Conservation (phyloP, 2,797 vertebrate genomes). For the Meda fulgida region DNA sequence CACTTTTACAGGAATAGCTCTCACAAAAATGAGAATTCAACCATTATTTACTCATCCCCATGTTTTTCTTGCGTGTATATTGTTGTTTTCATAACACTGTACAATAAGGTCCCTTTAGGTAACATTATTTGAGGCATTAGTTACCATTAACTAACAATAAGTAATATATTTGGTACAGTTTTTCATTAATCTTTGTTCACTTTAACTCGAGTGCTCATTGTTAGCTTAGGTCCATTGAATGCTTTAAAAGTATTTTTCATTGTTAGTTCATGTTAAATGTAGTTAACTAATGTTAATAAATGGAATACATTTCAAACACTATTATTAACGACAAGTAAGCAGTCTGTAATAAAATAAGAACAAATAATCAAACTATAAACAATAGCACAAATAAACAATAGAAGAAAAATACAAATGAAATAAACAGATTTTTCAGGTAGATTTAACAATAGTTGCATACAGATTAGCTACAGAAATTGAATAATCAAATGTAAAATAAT, state of each 20-base stretch:
- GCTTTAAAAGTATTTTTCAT: not conserved
- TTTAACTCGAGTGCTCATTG: not conserved
- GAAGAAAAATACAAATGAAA: too few species aligned
- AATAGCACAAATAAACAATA: too few species aligned
- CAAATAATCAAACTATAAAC: too few species aligned
- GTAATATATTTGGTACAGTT: not conserved
- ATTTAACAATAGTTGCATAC: too few species aligned
- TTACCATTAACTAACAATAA: not conserved
- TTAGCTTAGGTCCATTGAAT: not conserved
- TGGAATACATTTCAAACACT: not conserved
- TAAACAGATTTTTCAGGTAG: too few species aligned
- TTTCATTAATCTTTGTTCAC: not conserved
- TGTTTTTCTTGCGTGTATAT: not conserved
- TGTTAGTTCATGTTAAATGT: not conserved
- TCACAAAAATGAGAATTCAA: not conserved
- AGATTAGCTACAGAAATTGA: not conserved
- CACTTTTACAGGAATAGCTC: constrained; percentile 9
- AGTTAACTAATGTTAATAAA: not conserved
- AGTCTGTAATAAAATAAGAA: too few species aligned
- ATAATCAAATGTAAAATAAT: not conserved
- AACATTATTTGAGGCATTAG: not conserved
- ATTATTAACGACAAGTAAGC: too few species aligned
- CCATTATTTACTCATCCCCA: not conserved
- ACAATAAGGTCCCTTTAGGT: not conserved
- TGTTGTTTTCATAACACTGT: not conserved